Evolutionary conservation across 2,888 invertebrate genomes (phyloP), one percentile per base, ranked within the genome.

Genomic region (Sarcophaga carnaria): DNA sequence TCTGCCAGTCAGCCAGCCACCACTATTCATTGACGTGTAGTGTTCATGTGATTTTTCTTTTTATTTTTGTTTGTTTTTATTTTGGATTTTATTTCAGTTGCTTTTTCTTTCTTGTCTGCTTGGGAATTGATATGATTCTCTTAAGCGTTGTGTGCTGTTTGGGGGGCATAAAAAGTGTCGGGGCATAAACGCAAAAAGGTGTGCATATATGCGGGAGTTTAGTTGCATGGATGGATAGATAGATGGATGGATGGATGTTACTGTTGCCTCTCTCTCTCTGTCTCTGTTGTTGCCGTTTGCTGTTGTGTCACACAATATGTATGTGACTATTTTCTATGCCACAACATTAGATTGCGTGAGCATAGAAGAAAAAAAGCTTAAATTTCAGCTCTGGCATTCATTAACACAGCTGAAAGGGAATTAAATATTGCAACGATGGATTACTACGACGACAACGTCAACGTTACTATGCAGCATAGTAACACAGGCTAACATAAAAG

Each of bases 71-170:
- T 49, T 49, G 3, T 49, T 49, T 49, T 14, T 49, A 54, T 17
- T 62, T 54, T 60, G 25, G 11, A 12, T 72, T 22, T 59, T 60
- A 60, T 72, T 59, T 60, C 45, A 69, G 25, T 37, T 37, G 25
- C n/a, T n/a, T 25, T 59, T 37, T 59, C 10, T 60, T 62, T 62
- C n/a, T 54, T 54, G 78, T 67, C 47, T 45, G 22, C 70, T 64
- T 71, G 79, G 47, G 70, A 79, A 63, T 63, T 79, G 70, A 71
- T 64, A 54, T 79, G 70, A 70, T 78, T 78, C 62, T 62, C 60
- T 62, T 45, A 20, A 59, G 69, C 67, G 49, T 54, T 54, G 54
- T 54, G 54, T 54, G 17, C 3, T 54, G 54, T 10, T 54, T 54
- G 2, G 17, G 11, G 54, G 12, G 17, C 54, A 14, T 54, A 54